Percentiles rank a stretch among this genome's conserved stretches.
Evolutionary conservation across 2,888 invertebrate species (phyloP).

Genomic region (Sesamia inferens): DNA sequence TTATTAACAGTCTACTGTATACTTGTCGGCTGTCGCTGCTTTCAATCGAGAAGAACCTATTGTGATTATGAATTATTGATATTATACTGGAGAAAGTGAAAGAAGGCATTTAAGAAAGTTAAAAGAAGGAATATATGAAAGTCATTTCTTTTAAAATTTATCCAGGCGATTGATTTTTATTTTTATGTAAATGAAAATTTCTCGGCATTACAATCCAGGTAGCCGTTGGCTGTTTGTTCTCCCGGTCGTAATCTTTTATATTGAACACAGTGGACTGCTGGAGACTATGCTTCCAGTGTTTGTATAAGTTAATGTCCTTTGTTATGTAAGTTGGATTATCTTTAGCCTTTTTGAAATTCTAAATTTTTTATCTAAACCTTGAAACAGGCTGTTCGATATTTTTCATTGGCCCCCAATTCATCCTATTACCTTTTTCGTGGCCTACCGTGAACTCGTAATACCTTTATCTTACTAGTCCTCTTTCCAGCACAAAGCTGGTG

Average conservation of each 20-base stretch:
- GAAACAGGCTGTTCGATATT: neutral
- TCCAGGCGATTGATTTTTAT: conserved; percentile 32
- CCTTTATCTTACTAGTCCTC: neutral
- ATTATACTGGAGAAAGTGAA: conserved; percentile 11
- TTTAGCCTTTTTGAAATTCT: neutral
- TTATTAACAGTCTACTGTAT: conserved; percentile 50
- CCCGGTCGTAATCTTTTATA: conserved; percentile 29
- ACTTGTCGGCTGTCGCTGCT: conserved; percentile 33
- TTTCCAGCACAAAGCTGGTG: neutral
- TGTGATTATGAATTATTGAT: conserved; percentile 34
- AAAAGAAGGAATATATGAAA: conserved; percentile 12
- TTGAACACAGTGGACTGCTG: conserved; percentile 10
- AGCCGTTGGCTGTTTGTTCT: conserved; percentile 31
- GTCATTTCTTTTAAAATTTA: conserved; percentile 23
- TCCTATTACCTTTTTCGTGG: neutral
- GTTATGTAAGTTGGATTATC: neutral
- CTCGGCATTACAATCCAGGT: conserved; percentile 5
- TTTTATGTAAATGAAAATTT: conserved; percentile 25
- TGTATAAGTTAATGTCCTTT: conserved; percentile 28
- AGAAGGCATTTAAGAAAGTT: neutral
- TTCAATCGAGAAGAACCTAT: conserved; percentile 6
- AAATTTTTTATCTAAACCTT: neutral
- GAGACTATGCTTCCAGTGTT: conserved; percentile 12
- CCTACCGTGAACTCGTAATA: neutral
- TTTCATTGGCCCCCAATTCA: neutral